phyloP scores from a whole-genome alignment of 2,888 invertebrate species.

The Hypomecis punctinalis region DNA sequence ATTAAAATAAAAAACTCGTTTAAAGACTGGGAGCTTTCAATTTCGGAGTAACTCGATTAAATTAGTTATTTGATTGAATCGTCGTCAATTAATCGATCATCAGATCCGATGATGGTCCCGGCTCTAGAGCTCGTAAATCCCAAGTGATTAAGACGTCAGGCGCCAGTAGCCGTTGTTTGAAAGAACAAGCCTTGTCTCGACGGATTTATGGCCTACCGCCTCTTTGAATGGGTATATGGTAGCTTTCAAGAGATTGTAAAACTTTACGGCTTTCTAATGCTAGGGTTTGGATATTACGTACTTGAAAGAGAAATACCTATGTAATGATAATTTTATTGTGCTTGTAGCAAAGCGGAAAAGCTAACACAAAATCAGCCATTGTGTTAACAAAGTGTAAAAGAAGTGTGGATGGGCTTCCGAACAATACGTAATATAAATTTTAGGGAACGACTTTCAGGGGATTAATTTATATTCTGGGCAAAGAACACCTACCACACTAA shows the following conservation, averaged over 20 bases:
- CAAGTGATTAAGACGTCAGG: constrained; percentile 25
- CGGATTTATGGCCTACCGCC: constrained; percentile 23
- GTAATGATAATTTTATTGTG: not conserved
- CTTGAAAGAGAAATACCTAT: constrained; percentile 5
- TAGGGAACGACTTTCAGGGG: too few species aligned
- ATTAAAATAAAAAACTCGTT: not conserved
- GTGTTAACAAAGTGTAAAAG: too few species aligned
- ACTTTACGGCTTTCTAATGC: constrained; percentile 12
- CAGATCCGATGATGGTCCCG: constrained; percentile 16
- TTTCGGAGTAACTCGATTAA: not conserved
- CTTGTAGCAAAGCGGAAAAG: too few species aligned
- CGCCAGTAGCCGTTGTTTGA: constrained; percentile 30
- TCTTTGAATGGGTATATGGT: constrained; percentile 5
- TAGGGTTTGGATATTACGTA: not conserved
- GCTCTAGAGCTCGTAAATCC: constrained; percentile 22
- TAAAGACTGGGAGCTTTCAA: not conserved
- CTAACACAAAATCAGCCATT: too few species aligned
- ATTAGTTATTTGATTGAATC: constrained; percentile 7
- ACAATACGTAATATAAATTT: too few species aligned
- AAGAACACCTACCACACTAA: too few species aligned
- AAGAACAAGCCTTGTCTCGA: constrained; percentile 20
- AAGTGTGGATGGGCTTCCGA: too few species aligned
- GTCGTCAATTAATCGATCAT: constrained; percentile 21
- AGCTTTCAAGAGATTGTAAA: constrained; percentile 23
- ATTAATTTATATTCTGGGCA: too few species aligned